A percentile compares a stretch with the other conserved stretches of the same genome.
These are phyloP conservation scores for Cairina moschata DNA, from an alignment of 2,113 vertebrate genomes.

Conservation along the genomic window DNA sequence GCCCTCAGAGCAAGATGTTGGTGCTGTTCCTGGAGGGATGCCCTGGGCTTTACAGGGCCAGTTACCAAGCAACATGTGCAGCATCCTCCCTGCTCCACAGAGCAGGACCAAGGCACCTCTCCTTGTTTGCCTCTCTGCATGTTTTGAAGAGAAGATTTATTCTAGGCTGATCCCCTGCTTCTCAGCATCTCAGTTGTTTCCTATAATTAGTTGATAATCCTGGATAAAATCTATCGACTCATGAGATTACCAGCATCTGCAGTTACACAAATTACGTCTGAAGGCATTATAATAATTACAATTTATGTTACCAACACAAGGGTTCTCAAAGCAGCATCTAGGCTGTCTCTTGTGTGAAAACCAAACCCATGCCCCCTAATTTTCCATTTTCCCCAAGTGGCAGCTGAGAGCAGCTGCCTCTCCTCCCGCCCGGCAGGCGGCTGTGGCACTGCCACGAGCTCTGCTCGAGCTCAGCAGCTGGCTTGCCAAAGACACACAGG, in stretches of 20 bases:
- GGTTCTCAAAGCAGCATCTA: neutral
- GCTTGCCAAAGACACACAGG: neutral
- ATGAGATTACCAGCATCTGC: neutral
- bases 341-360: neutral
- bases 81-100: neutral
- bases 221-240: neutral
- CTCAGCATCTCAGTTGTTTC: neutral
- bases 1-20: neutral
- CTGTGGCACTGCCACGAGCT: neutral
- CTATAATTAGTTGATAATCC: neutral
- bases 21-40: no score
- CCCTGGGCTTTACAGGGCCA: neutral
- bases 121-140: neutral
- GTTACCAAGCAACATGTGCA: neutral
- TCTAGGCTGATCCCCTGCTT: neutral
- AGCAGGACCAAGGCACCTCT: neutral
- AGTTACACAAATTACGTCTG: neutral
- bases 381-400: neutral
- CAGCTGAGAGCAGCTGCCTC: neutral
- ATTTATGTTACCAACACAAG: neutral
- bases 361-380: no score
- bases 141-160: neutral
- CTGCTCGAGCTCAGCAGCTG: neutral
- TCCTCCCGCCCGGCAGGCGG: neutral
- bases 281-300: neutral